Evolutionary conservation across 1,140 invertebrate genomes (phyloP).

Genomic region (Lerema accius): DNA sequence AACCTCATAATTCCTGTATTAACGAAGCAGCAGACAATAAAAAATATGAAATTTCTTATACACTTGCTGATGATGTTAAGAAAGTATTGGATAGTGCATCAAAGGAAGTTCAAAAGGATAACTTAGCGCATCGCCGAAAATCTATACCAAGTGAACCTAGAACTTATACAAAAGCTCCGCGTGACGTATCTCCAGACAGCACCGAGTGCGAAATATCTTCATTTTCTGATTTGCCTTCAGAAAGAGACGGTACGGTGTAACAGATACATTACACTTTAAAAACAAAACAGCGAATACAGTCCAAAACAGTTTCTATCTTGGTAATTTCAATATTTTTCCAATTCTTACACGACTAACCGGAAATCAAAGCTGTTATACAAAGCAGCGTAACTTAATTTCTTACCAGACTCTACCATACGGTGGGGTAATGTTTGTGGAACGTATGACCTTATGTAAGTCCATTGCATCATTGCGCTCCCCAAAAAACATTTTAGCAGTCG

Average conservation of each 20-base stretch:
- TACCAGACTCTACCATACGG: no score
- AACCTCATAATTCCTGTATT: background rate
- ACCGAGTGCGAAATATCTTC: constrained; percentile 52
- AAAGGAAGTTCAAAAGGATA: background rate
- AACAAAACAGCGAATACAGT: no score
- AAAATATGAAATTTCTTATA: background rate
- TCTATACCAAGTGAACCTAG: constrained; percentile 1
- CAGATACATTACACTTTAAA: constrained; percentile 3
- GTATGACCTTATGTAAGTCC: no score
- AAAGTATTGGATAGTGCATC: background rate
- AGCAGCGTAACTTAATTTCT: no score
- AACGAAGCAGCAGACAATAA: background rate
- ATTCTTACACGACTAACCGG: no score
- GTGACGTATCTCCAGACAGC: constrained; percentile 32
- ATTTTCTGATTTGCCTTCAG: constrained; percentile 47
- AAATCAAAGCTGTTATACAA: no score
- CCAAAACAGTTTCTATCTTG: no score
- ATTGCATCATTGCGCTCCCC: no score
- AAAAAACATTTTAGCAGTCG: no score
- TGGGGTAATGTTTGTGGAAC: no score
- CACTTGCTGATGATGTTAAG: constrained; percentile 7
- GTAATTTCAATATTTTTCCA: no score
- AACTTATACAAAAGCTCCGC: constrained; percentile 25
- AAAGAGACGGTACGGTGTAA: constrained; percentile 39
- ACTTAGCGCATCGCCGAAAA: background rate